Base-by-base conservation (phyloP, 2,888 invertebrate genomes). In the Leucophora obtusa region DNA sequence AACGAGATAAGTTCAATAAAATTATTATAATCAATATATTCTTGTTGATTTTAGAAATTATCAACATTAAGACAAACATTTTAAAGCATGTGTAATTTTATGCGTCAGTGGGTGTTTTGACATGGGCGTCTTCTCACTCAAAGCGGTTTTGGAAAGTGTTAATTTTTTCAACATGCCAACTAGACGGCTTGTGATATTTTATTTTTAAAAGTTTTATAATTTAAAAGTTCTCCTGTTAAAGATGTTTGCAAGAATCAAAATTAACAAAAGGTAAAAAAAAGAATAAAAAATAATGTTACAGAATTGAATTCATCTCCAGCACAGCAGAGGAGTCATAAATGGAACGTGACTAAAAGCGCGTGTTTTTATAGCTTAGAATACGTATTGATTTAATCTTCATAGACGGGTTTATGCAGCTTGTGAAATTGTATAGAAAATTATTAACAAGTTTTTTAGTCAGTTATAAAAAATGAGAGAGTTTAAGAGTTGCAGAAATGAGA, bases 341-440 rank as follows among this genome's bases (percentile, higher is more conserved):
- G 6, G 43, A 53, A 63, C 71, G 71, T 72, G 71, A 72, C 21
- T 24, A 11, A 53, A 43, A 17, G 54, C 54, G 54, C 62, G 54
- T 72, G 62, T 15, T 54, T 15, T 59, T 18, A 21, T 9, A 18
- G 43, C 3, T 11, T 47, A 47, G 14, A 43, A 43, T 35, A 35
- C 10, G 35, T 35, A 35, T 35, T 35, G 35, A 38, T 11, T 38
- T 38, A 14, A 28, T 1, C 6, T 38, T 11, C 6, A 4, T 11
- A 9, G 10, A 38, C 11, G 38, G 11, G 38, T 14, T 38, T 38
- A 6, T 9, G 38, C 38, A 38, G 1, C 11, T 38, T 38, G 38
- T 38, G 14, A 38, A 38, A 38, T 38, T 38, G 14, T 14, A 11
- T 14, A 11, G 38, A 38, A 38, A 38, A 38, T 28, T 28, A 28